Conservation (phyloP, 2,113 vertebrate species). For the Pelmatolapia mariae region DNA sequence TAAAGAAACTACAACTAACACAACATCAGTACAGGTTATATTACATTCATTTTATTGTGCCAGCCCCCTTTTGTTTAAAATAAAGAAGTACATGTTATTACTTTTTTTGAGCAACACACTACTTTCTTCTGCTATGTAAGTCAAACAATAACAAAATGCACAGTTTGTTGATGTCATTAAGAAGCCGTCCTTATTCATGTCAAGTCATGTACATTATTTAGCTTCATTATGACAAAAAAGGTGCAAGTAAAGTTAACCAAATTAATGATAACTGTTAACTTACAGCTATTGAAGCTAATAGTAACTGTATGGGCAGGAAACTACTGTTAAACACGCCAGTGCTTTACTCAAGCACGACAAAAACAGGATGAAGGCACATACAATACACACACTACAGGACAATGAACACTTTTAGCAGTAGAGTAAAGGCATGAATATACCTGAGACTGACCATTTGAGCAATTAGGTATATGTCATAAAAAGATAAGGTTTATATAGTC, state of each 20-base stretch:
- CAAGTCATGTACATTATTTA: not conserved
- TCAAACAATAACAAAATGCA: not conserved
- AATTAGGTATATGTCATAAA: not conserved
- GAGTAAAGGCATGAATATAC: not conserved
- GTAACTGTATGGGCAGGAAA: not conserved
- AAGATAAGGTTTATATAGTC: not conserved
- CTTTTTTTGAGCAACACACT: not conserved
- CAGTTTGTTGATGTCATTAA: not conserved
- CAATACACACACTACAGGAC: not conserved
- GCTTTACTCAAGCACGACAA: not conserved
- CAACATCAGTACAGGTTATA: not conserved
- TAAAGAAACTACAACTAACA: not conserved
- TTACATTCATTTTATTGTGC: not conserved
- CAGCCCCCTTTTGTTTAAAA: not conserved
- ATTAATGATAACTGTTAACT: not conserved
- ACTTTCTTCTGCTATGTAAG: not conserved
- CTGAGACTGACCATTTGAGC: not conserved
- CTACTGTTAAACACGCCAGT: not conserved
- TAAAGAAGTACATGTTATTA: not conserved
- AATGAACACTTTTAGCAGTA: not conserved
- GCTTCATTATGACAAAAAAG: not conserved
- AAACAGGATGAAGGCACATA: not conserved
- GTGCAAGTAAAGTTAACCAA: not conserved
- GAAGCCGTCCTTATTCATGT: not conserved
- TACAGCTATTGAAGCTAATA: not conserved